Evolutionary conservation across 2,113 vertebrate species (phyloP).

Genomic region (Notarius quadriscutis): DNA sequence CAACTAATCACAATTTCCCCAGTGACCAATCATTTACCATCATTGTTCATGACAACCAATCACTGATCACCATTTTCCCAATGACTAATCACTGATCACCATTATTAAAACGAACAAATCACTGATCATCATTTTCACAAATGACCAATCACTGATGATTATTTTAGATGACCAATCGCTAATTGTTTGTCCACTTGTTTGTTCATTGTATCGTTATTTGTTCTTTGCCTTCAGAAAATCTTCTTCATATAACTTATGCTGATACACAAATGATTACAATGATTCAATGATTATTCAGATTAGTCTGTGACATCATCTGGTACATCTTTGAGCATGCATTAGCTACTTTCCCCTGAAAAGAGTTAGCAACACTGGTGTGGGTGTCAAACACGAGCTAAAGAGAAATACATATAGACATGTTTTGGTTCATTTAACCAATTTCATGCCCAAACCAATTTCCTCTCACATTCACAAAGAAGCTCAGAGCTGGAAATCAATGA

Average conservation of each 20-base stretch:
- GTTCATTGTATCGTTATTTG: not conserved
- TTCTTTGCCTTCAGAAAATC: not conserved
- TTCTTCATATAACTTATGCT: not conserved
- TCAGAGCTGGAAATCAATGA: slow-evolving; percentile 2
- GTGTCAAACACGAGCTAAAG: not conserved
- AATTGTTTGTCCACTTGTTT: not conserved
- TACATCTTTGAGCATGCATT: not conserved
- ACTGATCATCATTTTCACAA: not conserved
- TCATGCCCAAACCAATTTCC: not conserved
- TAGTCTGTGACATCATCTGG: not conserved
- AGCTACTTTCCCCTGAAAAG: not conserved
- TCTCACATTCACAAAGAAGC: not conserved
- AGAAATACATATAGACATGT: too few species aligned
- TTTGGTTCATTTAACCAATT: not conserved
- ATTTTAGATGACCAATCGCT: not conserved
- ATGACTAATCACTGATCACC: not conserved
- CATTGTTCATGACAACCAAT: not conserved
- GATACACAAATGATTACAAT: not conserved
- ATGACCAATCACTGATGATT: not conserved
- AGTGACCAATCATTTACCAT: not conserved
- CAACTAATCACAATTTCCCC: not conserved
- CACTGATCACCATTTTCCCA: not conserved
- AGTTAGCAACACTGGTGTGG: not conserved
- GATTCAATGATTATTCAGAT: not conserved
- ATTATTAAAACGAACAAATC: not conserved